Conservation (phyloP, 2,888 invertebrate genomes). For the Cerastis leucographa region DNA sequence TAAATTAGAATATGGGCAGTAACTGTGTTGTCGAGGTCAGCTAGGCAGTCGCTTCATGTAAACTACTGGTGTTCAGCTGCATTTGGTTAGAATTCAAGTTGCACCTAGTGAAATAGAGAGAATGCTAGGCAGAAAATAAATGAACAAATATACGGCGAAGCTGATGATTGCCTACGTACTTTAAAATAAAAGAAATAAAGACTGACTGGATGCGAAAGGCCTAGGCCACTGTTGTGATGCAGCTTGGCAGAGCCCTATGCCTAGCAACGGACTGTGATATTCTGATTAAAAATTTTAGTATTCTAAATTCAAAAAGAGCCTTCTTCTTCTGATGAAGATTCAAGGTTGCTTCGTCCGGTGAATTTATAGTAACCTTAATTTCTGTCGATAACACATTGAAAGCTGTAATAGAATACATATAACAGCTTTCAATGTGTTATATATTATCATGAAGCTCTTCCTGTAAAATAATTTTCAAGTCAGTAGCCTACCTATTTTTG, state of each 20-base stretch:
- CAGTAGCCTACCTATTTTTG: not conserved
- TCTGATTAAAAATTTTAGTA: not conserved
- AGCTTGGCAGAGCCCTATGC: not conserved
- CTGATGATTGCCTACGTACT: too few species aligned
- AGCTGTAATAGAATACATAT: not conserved
- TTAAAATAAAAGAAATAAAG: too few species aligned
- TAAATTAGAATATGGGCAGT: too few species aligned
- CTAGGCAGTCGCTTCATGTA: too few species aligned
- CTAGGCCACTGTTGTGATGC: not conserved
- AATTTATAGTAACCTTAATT: not conserved
- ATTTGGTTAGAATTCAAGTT: too few species aligned
- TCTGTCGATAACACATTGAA: not conserved
- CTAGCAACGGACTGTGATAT: not conserved
- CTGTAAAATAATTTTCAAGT: not conserved
- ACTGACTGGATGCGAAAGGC: not conserved
- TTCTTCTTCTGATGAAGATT: not conserved
- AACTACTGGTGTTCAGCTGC: too few species aligned
- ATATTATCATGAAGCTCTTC: too few species aligned
- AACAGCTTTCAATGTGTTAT: too few species aligned
- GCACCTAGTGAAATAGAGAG: too few species aligned
- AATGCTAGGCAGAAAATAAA: too few species aligned
- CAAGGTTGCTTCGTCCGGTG: not conserved
- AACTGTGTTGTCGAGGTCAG: too few species aligned
- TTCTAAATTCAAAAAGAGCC: not conserved
- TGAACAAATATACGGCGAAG: too few species aligned